Evolutionary conservation across 2,797 vertebrate genomes (phyloP).

Genomic region (Platalea minor): DNA sequence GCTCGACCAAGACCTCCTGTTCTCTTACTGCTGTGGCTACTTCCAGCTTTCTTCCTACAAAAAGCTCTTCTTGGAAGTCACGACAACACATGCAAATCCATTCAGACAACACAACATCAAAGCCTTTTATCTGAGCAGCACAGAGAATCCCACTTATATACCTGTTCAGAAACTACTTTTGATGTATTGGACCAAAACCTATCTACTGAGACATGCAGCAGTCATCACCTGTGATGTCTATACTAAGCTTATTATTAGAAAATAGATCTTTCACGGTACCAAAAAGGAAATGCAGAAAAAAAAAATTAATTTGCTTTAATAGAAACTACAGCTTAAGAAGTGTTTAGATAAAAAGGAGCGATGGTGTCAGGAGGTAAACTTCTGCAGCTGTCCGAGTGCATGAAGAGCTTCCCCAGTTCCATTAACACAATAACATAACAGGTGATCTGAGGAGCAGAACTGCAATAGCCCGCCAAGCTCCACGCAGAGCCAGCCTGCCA

Average conservation of each 20-base stretch:
- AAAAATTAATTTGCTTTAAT: neutral
- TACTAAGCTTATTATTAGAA: neutral
- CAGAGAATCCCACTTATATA: neutral
- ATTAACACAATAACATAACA: neutral
- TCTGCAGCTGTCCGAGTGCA: neutral
- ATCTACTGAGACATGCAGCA: neutral
- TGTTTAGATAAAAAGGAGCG: neutral
- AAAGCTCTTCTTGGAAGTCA: neutral
- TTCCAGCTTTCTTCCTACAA: neutral
- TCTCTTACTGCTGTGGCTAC: neutral
- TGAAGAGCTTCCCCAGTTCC: neutral
- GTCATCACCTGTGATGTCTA: neutral
- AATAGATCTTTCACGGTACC: neutral
- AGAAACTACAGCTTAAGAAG: neutral
- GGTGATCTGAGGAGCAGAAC: neutral
- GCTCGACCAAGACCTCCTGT: neutral
- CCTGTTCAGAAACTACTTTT: neutral
- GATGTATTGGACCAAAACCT: neutral
- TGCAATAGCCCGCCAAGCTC: neutral
- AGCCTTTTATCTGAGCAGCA: conserved; percentile 33
- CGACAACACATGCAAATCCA: neutral
- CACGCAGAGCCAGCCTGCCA: neutral
- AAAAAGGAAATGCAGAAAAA: neutral
- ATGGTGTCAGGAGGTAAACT: neutral
- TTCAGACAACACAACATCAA: neutral